Percentiles rank a stretch among this genome's conserved stretches.
Conservation (phyloP, 2,888 invertebrate genomes). For the Poecilus cupreus region DNA sequence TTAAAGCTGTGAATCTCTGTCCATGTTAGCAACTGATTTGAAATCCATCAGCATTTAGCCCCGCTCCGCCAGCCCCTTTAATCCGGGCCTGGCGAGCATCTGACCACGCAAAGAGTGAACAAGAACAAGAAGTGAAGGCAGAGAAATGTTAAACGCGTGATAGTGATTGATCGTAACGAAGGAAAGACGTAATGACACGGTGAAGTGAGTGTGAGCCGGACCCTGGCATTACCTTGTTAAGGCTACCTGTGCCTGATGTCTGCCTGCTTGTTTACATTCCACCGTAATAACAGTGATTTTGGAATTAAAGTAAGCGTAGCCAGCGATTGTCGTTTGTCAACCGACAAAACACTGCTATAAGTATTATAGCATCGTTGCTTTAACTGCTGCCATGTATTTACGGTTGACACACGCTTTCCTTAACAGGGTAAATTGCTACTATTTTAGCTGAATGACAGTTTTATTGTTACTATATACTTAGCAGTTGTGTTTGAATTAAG, state of each 20-base stretch:
- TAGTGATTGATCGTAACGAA: slow-evolving; percentile 67
- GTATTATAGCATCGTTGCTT: neutral
- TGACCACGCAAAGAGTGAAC: slow-evolving; percentile 46
- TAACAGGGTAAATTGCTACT: neutral
- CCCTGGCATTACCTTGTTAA: slow-evolving; percentile 67
- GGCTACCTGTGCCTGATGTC: slow-evolving; percentile 18
- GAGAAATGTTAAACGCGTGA: slow-evolving; percentile 2
- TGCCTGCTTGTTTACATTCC: slow-evolving; percentile 9
- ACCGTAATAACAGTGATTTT: slow-evolving; percentile 60
- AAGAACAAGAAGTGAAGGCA: slow-evolving; percentile 59
- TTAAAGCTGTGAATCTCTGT: neutral
- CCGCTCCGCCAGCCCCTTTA: slow-evolving; percentile 60
- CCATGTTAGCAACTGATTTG: too few relatives aligned
- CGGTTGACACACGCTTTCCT: too few relatives aligned
- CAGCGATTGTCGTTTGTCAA: slow-evolving; percentile 3
- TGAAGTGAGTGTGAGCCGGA: slow-evolving; percentile 63
- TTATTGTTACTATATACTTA: neutral
- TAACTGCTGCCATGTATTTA: neutral
- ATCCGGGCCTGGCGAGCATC: slow-evolving; percentile 62
- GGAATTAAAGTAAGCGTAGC: slow-evolving; percentile 37
- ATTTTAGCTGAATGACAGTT: neutral
- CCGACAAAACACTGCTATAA: neutral
- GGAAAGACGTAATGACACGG: slow-evolving; percentile 68
- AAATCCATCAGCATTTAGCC: too few relatives aligned
- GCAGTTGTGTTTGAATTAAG: neutral